These are phyloP conservation scores for Periplaneta americana DNA, from an alignment of 1,140 invertebrate genomes.

Conservation along the genomic window DNA sequence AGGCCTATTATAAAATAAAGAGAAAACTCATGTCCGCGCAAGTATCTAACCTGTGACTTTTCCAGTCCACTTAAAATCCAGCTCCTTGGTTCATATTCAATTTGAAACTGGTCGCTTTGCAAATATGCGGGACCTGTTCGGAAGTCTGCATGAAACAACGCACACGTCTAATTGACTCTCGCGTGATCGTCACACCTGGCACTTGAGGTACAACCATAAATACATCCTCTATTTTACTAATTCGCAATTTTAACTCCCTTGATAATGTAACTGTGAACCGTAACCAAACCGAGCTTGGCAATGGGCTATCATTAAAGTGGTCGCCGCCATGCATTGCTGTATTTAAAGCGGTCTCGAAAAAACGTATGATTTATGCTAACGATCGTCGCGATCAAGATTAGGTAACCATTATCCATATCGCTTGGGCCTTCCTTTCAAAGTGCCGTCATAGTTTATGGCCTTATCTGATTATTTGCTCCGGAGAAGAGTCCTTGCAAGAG, in stretches of 20 bases:
- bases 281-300: neutral
- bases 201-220: neutral
- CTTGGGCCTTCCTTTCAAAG: neutral
- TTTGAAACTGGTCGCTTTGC: too few species aligned
- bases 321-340: neutral
- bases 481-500: neutral
- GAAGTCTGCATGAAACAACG: too few species aligned
- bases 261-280: neutral
- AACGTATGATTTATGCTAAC: neutral
- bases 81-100: too few species aligned
- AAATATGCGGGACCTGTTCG: too few species aligned
- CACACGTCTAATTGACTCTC: too few species aligned
- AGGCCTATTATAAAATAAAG: too few species aligned
- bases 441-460: neutral
- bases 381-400: neutral
- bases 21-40: too few species aligned
- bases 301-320: neutral
- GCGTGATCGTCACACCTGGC: too few species aligned
- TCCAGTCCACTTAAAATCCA: too few species aligned
- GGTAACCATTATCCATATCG: neutral
- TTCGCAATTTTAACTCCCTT: neutral
- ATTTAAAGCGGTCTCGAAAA: neutral
- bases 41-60: too few species aligned
- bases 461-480: neutral
- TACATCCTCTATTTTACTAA: neutral